A percentile compares a stretch with the other conserved stretches of the same genome.
Evolutionary conservation across 2,888 invertebrate genomes (phyloP).

Genomic region (Diogma glabrata): DNA sequence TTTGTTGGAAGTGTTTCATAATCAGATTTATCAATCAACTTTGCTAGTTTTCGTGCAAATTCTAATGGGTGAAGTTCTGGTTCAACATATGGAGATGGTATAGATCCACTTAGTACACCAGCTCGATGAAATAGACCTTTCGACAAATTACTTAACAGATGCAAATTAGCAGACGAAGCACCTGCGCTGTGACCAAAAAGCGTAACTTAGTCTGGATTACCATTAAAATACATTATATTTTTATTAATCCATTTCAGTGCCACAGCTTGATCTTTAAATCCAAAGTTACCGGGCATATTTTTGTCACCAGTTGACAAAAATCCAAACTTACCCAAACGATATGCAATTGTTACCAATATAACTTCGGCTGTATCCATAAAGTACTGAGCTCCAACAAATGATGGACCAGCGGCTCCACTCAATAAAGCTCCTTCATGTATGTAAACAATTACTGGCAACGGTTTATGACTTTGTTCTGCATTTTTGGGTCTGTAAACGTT

Average conservation of each 20-base stretch:
- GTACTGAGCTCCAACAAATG: constrained; percentile 38
- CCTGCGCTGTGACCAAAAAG: constrained; percentile 22
- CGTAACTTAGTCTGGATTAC: background rate
- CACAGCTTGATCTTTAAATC: constrained; percentile 1
- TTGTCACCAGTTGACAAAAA: constrained; percentile 29
- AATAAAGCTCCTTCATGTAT: constrained; percentile 44
- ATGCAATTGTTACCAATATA: constrained; percentile 38
- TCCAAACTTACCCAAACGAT: constrained; percentile 34
- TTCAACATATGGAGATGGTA: background rate
- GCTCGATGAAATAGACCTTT: background rate
- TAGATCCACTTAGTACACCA: constrained; percentile 21
- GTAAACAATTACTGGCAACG: constrained; percentile 40
- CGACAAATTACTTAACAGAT: constrained; percentile 24
- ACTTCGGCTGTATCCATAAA: constrained; percentile 40
- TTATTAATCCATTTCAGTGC: background rate
- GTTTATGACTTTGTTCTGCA: constrained; percentile 13
- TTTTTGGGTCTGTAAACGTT: constrained; percentile 38
- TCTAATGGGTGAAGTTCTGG: background rate
- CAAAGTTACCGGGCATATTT: constrained; percentile 18
- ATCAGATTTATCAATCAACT: background rate
- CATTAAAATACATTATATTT: background rate
- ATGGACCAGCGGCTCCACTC: constrained; percentile 36
- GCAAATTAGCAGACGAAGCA: constrained; percentile 28
- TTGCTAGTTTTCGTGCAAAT: background rate
- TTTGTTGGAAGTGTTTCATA: background rate